phyloP scores from a whole-genome alignment of 2,797 vertebrate species.

The Lagodon rhomboides region DNA sequence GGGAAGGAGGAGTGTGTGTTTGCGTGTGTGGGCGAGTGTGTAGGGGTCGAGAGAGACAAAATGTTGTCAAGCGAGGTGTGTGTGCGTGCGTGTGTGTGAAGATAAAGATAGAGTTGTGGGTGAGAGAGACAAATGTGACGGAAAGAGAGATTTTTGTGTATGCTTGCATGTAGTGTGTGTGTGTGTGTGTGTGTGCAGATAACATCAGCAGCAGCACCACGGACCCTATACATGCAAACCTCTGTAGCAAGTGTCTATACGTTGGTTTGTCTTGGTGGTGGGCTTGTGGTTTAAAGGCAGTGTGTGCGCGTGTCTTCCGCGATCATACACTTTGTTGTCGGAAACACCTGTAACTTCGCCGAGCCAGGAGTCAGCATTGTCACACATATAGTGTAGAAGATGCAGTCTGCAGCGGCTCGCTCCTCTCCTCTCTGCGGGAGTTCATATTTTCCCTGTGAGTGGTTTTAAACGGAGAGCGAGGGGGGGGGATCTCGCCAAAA shows the following conservation, averaged over 20 bases:
- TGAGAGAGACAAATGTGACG: slow-evolving; percentile 25
- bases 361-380: slow-evolving; percentile 29
- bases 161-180: slow-evolving; percentile 11
- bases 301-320: slow-evolving; percentile 14
- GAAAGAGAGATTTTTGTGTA: slow-evolving; percentile 15
- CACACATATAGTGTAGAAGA: slow-evolving; percentile 25
- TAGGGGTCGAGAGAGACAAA: slow-evolving; percentile 17
- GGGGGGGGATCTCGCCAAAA: background rate
- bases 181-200: slow-evolving; percentile 14
- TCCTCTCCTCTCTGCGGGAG: slow-evolving; percentile 16
- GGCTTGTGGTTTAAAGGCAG: slow-evolving; percentile 40
- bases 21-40: slow-evolving; percentile 35
- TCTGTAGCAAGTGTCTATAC: slow-evolving; percentile 18
- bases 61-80: slow-evolving; percentile 26
- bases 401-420: slow-evolving; percentile 40
- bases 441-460: slow-evolving; percentile 36
- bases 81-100: slow-evolving; percentile 3
- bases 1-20: slow-evolving; percentile 36
- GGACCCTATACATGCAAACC: slow-evolving; percentile 13
- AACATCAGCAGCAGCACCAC: slow-evolving; percentile 16
- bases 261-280: slow-evolving; percentile 27
- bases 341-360: slow-evolving; percentile 61
- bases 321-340: slow-evolving; percentile 38
- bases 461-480: background rate
- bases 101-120: slow-evolving; percentile 24